Conservation (phyloP, 2,113 vertebrate species). For the Argyrosomus japonicus region DNA sequence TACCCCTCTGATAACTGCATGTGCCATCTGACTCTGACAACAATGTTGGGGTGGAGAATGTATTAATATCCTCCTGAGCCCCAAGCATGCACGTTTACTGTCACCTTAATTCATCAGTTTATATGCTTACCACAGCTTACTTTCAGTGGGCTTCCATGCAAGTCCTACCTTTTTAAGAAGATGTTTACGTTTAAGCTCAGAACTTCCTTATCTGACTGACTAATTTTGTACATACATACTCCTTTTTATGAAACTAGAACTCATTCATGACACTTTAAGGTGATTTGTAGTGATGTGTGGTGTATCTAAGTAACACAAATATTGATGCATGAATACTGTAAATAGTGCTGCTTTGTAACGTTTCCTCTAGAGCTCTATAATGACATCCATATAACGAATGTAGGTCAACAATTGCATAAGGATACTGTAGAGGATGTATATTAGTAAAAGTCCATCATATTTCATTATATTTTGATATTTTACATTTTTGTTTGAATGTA, state of each 20-base stretch:
- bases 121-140: constrained; percentile 31
- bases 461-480: background rate
- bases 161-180: background rate
- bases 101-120: constrained; percentile 63
- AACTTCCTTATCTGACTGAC: background rate
- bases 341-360: background rate
- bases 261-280: background rate
- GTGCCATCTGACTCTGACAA: constrained; percentile 62
- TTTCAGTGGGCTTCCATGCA: background rate
- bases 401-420: constrained; percentile 7
- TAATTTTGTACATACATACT: background rate
- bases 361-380: constrained; percentile 1
- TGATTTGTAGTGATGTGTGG: background rate
- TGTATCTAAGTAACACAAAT: background rate
- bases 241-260: background rate
- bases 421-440: background rate
- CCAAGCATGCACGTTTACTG: constrained; percentile 56
- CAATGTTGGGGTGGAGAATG: constrained; percentile 46
- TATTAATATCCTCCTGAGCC: constrained; percentile 70
- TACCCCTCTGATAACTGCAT: constrained; percentile 53
- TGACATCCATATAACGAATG: constrained; percentile 3
- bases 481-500: background rate
- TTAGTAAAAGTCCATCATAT: background rate
- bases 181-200: background rate
- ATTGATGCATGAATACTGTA: constrained; percentile 1